Evolutionary conservation across 2,797 vertebrate species (phyloP).

Genomic region (Arctocebus calabarensis): DNA sequence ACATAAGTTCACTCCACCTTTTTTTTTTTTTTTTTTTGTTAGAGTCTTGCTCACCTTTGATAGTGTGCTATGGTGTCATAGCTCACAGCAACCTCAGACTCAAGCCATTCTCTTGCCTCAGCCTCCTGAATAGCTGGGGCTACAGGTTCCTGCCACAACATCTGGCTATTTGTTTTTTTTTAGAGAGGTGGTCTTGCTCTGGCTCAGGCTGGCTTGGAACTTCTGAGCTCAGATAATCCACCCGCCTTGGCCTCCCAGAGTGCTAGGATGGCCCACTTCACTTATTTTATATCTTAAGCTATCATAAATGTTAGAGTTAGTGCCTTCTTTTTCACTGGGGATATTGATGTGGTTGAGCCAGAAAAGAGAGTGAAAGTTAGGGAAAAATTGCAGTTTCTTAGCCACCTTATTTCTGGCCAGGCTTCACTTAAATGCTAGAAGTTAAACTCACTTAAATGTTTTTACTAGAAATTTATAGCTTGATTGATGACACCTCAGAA

Average conservation of each 20-base stretch:
- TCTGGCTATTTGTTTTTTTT: no score
- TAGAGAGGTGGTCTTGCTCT: no score
- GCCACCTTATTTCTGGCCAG: neutral
- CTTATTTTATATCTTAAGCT: neutral
- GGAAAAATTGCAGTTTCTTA: neutral
- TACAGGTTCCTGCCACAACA: no score
- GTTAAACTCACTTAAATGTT: neutral
- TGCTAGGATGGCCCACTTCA: no score
- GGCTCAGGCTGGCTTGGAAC: no score
- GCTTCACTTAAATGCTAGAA: neutral
- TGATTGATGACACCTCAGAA: neutral
- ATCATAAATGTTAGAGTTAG: neutral
- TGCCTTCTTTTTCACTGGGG: neutral
- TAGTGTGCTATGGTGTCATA: no score
- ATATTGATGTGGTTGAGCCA: neutral
- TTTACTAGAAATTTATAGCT: constrained; percentile 12
- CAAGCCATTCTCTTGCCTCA: no score
- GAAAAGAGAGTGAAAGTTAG: neutral
- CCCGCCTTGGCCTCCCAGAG: no score
- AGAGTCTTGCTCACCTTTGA: no score
- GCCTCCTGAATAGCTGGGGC: no score
- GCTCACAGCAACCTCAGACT: no score
- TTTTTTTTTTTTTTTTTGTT: neutral
- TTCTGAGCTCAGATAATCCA: no score
- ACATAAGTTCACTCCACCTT: neutral